Evolutionary conservation across 2,888 invertebrate genomes (phyloP).

Genomic region (Drosophila kuntzei): DNA sequence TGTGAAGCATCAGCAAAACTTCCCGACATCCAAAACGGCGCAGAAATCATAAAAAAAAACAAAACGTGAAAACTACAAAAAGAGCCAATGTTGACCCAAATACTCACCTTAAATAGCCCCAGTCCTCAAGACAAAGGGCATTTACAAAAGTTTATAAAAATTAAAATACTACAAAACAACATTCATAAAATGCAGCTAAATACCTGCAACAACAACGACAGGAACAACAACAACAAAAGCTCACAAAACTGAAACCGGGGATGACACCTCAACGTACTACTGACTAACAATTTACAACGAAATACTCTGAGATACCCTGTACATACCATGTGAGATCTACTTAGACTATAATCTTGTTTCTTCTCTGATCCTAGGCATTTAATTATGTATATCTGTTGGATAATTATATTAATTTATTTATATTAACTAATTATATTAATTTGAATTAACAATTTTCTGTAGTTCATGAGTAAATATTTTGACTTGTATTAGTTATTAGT

Average conservation of each 20-base stretch:
- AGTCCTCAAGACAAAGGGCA: conserved; percentile 46
- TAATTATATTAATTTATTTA: no score
- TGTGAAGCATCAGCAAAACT: conserved; percentile 58
- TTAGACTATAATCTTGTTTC: no score
- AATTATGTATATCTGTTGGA: no score
- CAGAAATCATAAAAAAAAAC: conserved; percentile 28
- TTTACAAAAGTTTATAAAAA: conserved; percentile 58
- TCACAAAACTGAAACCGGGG: conserved; percentile 19
- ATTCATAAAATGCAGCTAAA: conserved; percentile 44
- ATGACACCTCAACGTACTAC: conserved; percentile 41
- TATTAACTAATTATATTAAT: no score
- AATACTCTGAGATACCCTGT: conserved; percentile 8
- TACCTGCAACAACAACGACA: conserved; percentile 23
- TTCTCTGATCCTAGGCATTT: no score
- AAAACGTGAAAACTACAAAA: conserved; percentile 35
- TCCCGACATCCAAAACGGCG: conserved; percentile 25
- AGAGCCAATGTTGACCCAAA: conserved; percentile 70
- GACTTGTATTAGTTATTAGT: no score
- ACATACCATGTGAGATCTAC: not conserved
- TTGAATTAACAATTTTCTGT: no score
- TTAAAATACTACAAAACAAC: conserved; percentile 51
- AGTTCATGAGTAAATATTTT: no score
- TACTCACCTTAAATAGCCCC: conserved; percentile 59
- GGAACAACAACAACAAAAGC: conserved; percentile 13
- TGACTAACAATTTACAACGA: conserved; percentile 71